phyloP scores from a whole-genome alignment of 1,140 invertebrate species.

The Eueides isabella region DNA sequence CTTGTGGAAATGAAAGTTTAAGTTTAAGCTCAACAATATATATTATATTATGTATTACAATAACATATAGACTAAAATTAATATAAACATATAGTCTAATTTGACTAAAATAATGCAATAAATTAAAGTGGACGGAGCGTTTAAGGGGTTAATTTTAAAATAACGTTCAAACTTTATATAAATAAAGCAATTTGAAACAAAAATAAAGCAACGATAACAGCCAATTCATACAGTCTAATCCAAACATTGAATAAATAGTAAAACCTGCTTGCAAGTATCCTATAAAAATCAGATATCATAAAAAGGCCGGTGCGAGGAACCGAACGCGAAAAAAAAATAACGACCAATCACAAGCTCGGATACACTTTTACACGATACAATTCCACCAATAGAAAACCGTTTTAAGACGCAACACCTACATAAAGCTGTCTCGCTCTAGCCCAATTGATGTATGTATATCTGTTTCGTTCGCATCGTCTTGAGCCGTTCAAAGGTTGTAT shows the following conservation, averaged over 20 bases:
- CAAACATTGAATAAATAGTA: slow-evolving; percentile 61
- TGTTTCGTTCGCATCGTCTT: slow-evolving; percentile 41
- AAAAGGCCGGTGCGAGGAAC: slow-evolving; percentile 55
- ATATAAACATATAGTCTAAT: too few species aligned
- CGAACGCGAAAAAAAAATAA: slow-evolving; percentile 53
- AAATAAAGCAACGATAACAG: slow-evolving; percentile 29
- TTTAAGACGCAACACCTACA: slow-evolving; percentile 56
- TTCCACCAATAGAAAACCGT: slow-evolving; percentile 61
- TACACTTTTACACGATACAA: slow-evolving; percentile 69
- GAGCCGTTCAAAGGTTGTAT: slow-evolving; percentile 42
- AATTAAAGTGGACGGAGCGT: too few species aligned
- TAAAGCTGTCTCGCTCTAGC: slow-evolving; percentile 54
- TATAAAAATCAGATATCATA: slow-evolving; percentile 70
- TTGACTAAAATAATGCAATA: too few species aligned
- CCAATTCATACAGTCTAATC: slow-evolving; percentile 37
- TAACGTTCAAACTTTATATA: not conserved
- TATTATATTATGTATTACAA: not conserved
- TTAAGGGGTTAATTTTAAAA: too few species aligned
- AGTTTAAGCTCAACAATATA: too few species aligned
- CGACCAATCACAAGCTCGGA: slow-evolving; percentile 54
- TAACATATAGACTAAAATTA: not conserved
- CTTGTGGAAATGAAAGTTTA: too few species aligned
- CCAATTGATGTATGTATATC: slow-evolving; percentile 31
- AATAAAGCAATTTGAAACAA: slow-evolving; percentile 1
- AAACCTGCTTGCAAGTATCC: slow-evolving; percentile 60